phyloP scores from a whole-genome alignment of 2,113 vertebrate species.

The Fulmarus glacialis region DNA sequence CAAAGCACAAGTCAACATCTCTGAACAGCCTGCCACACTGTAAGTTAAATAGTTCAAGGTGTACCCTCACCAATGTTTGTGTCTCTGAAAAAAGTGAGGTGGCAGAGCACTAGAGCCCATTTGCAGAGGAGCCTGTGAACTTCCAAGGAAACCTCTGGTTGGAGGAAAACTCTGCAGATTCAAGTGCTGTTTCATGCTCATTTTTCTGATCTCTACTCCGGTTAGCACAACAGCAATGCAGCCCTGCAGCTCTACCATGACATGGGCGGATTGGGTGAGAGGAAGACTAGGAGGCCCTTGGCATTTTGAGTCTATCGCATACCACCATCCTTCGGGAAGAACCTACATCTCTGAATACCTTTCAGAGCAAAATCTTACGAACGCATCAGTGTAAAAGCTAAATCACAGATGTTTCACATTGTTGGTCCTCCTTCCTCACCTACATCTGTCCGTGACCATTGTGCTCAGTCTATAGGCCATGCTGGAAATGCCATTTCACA shows the following conservation, averaged over 20 bases:
- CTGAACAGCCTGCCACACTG: constrained; percentile 66
- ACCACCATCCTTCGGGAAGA: not conserved
- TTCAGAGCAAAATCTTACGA: not conserved
- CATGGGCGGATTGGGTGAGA: not conserved
- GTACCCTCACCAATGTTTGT: not conserved
- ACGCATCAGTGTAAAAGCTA: not conserved
- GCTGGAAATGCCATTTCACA: not conserved
- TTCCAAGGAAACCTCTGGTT: not conserved
- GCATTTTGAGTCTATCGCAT: not conserved
- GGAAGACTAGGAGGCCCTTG: not conserved
- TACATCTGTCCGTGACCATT: not conserved
- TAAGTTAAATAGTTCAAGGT: constrained; percentile 66
- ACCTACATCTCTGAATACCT: not conserved
- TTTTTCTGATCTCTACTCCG: not conserved
- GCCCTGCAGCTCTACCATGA: not conserved
- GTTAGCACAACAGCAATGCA: not conserved
- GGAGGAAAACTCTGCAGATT: not conserved
- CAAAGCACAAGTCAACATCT: constrained; percentile 79
- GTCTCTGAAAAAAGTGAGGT: not conserved
- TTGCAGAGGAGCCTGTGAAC: not conserved
- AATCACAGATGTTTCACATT: not conserved
- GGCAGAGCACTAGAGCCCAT: not conserved
- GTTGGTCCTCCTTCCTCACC: not conserved
- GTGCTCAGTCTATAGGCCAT: not conserved
- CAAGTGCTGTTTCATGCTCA: not conserved